Evolutionary conservation across 2,113 vertebrate genomes (phyloP).

Genomic region (Cricetomys ansorgei): DNA sequence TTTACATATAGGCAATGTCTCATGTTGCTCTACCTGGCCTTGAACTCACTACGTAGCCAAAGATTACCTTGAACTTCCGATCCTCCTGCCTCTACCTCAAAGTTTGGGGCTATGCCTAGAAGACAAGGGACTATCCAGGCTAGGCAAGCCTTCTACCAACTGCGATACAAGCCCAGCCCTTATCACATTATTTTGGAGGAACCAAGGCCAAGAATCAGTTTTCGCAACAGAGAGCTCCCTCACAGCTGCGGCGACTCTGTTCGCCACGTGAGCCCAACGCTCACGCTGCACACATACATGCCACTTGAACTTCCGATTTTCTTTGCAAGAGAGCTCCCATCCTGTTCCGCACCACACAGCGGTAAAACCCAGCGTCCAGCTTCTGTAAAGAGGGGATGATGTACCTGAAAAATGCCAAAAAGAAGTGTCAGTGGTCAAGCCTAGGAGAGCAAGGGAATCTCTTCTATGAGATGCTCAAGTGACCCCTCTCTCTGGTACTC

Average conservation of each 20-base stretch:
- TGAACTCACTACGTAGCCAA: not conserved
- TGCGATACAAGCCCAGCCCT: not conserved
- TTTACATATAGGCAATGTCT: not conserved
- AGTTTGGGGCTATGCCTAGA: not conserved
- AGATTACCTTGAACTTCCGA: not conserved
- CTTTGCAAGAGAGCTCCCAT: slow-evolving; percentile 92
- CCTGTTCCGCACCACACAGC: slow-evolving; percentile 92
- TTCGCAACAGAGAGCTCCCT: not conserved
- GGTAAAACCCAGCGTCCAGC: slow-evolving; percentile 91
- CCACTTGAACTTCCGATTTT: slow-evolving; percentile 92
- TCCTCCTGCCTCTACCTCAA: not conserved
- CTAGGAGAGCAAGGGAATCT: too few relatives aligned
- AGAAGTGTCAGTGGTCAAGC: not conserved
- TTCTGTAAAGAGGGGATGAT: slow-evolving; percentile 88
- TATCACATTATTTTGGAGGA: not conserved
- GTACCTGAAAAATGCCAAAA: slow-evolving; percentile 85
- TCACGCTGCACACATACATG: slow-evolving; percentile 89
- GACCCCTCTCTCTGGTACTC: not conserved
- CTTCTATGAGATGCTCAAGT: not conserved
- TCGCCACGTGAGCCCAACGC: not conserved
- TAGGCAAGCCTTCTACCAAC: not conserved
- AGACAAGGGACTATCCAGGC: not conserved
- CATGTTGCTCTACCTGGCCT: not conserved
- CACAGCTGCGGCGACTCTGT: not conserved
- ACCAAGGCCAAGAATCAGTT: not conserved